Base-by-base conservation (phyloP, 2,797 vertebrate species). In the Lates japonicus region DNA sequence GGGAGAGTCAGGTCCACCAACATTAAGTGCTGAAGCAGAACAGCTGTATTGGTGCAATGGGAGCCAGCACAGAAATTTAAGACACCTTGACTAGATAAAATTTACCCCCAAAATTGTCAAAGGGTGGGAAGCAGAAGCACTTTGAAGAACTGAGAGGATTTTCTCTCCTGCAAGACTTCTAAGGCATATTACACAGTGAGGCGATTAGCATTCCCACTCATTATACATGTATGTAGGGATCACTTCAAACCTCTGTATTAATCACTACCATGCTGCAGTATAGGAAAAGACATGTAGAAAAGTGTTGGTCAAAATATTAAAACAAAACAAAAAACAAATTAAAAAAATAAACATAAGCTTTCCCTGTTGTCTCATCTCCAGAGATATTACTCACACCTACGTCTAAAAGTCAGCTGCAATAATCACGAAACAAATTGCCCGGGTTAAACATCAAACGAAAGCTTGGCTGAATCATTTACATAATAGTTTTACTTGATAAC, bases 91-190 rank as follows among this genome's bases (percentile, higher is more conserved):
- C 3, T 2, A 31, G 63, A 81, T 59, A 33, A 83, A 79, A 72
- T 66, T 60, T 29, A 20, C 33, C 4, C 1, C 33, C 11, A 60
- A 69, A 41, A 33, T 4, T 60, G 89, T 89, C 80, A 80, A 83
- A 85, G 76, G 81, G 89, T 86, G 83, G 61, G 83, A 87, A 78
- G 80, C 73, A 78, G 84, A 87, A 69, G 35, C 78, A 91, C 94
- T 95, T 96, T 96, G 94, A 96, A 96, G 93, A 94, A 67, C 54
- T 66, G 82, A 86, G 88, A 63, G 78, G 92, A 93, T 92, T 94
- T 94, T 93, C 88, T 92, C 86, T 87, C 90, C 84, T 80, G 87
- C 84, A 90, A 93, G 86, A 89, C 86, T 90, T 94, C 77, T 85
- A 68, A 90, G 89, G 68, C 77, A 67, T 62, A 85, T 92, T 92